phyloP scores from a whole-genome alignment of 2,888 invertebrate genomes.

The Sarcophaga variegata region DNA sequence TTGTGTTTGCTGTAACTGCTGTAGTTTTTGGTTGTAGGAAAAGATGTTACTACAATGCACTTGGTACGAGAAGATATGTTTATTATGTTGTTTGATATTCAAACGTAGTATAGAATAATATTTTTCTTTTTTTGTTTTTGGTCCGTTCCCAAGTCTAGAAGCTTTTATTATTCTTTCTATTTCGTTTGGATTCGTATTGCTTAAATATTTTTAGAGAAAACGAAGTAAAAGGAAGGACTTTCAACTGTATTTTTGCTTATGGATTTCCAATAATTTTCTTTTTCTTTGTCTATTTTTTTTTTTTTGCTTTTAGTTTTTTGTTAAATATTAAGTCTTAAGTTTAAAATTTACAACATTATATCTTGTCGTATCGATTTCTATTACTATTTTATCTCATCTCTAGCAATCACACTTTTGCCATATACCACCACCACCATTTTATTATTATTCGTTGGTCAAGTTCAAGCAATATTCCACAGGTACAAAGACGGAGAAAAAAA shows the following conservation, averaged over 20 bases:
- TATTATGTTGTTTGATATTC: constrained; percentile 70
- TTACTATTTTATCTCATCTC: constrained; percentile 70
- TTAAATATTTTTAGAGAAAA: not conserved
- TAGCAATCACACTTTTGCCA: constrained; percentile 59
- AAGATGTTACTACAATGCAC: constrained; percentile 67
- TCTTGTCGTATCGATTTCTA: constrained; percentile 70
- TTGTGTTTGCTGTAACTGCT: constrained; percentile 63
- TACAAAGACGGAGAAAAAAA: constrained; percentile 1
- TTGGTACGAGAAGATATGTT: constrained; percentile 69
- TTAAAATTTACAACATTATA: constrained; percentile 69
- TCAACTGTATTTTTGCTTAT: constrained; percentile 37
- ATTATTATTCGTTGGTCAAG: constrained; percentile 53
- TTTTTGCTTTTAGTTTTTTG: constrained; percentile 48
- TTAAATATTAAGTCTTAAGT: constrained; percentile 69
- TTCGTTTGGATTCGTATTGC: not conserved
- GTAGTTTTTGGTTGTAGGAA: constrained; percentile 56
- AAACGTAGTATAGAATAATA: constrained; percentile 60
- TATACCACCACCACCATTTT: constrained; percentile 30
- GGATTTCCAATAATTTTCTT: too few species aligned
- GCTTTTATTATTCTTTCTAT: constrained; percentile 32
- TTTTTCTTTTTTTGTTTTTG: not conserved
- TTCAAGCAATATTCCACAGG: constrained; percentile 35
- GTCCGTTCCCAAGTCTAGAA: constrained; percentile 55
- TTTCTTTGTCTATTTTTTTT: constrained; percentile 24
- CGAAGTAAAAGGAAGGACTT: constrained; percentile 51